Percentiles rank a stretch among this genome's conserved stretches.
Evolutionary conservation across 1,140 invertebrate species (phyloP).

Genomic region (Helicoverpa zea): DNA sequence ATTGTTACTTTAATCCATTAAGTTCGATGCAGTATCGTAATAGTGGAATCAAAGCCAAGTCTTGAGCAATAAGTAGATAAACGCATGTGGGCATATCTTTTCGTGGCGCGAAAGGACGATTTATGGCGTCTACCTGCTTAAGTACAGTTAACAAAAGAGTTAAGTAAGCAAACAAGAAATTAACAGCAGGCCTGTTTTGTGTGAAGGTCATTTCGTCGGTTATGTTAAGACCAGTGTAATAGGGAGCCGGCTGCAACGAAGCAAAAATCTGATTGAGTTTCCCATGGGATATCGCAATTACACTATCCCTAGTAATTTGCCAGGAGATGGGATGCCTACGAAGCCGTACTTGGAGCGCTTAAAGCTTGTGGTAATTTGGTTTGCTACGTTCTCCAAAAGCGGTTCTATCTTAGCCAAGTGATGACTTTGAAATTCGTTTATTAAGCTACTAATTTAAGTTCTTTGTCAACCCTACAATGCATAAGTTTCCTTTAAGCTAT

Average conservation of each 20-base stretch:
- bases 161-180: neutral
- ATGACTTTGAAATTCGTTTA: neutral
- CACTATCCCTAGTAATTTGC: no score
- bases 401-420: no score
- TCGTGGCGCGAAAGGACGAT: slow-evolving; percentile 25
- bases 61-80: slow-evolving; percentile 21
- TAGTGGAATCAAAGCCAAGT: slow-evolving; percentile 12
- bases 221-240: no score
- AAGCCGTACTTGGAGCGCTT: no score
- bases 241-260: no score
- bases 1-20: neutral
- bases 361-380: no score
- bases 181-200: neutral
- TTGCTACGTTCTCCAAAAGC: no score
- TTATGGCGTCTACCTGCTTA: slow-evolving; percentile 15
- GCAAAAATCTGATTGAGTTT: no score
- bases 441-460: neutral
- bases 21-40: neutral
- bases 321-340: no score
- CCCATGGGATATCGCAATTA: no score
- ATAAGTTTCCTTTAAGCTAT: neutral
- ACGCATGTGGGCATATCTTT: slow-evolving; percentile 12
- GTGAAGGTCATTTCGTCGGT: no score
- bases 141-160: slow-evolving; percentile 1
- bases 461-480: neutral